Base-by-base conservation (phyloP, 2,888 invertebrate genomes). In the Calameuta filiformis region DNA sequence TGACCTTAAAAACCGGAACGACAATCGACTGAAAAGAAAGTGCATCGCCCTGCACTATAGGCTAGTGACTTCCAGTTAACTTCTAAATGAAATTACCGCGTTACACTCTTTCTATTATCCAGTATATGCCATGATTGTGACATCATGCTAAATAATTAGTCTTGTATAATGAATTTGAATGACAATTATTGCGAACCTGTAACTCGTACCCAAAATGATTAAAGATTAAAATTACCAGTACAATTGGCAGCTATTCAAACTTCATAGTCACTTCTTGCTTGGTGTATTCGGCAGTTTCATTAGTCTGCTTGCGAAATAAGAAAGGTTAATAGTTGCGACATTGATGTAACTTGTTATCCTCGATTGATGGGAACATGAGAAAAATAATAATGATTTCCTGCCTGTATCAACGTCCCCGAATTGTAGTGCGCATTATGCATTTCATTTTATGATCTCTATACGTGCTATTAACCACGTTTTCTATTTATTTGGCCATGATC, bases 1-100 rank as follows among this genome's bases (percentile, higher is more conserved):
- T 86, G 87, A 86, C 85, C 87, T 86, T 86, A 88, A 87, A 87
- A 87, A 84, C 83, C 81, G 82, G 82, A 79, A 82, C 80, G 78
- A 69, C 73, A 76, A 75, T 74, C 74, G 80, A 79, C 79, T 73
- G 82, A 81, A 86, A 87, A 84, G 86, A 88, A 87, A 87, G 87
- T 88, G 83, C 86, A 87, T 85, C 83, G 83, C 82, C 86, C 86
- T 84, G 81, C 79, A 83, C 75, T 81, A 76, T 78, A 69, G 76
- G 23, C 56, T 56, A 23, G 23, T 23, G 23, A 23, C 23, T 56
- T 56, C 23, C 23, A 56, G 23, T 23, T 56, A 56, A 56, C 56
- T 23, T 9, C 56, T 1, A 56, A 56, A 56, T 56, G 23, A 23
- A 56, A 23, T 56, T 56, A 56, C 23, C 23, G 56, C 23, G 56